Conservation (phyloP, 2,113 vertebrate species). For the Coracopsis vasa region DNA sequence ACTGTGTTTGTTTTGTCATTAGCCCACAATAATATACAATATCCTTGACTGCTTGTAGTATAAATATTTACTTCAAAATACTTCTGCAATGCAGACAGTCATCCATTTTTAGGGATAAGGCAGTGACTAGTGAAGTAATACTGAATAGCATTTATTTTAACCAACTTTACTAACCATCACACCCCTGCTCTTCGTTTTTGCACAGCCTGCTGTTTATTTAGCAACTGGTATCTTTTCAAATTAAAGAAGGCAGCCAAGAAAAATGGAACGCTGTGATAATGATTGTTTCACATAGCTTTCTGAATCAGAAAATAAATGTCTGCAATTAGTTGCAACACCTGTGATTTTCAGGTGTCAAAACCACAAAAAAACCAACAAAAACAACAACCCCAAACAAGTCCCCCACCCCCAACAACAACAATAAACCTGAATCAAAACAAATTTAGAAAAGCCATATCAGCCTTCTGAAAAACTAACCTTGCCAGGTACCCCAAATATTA, state of each 20-base stretch:
- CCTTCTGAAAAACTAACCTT: background rate
- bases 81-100: background rate
- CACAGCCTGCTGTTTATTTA: background rate
- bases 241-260: background rate
- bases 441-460: background rate
- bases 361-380: accelerated
- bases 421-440: background rate
- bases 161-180: background rate
- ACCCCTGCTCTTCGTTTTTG: background rate
- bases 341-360: background rate
- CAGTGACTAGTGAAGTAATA: background rate
- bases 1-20: background rate
- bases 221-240: background rate
- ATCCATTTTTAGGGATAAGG: background rate
- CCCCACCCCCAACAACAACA: background rate
- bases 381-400: background rate
- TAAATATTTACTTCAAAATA: constrained; percentile 20
- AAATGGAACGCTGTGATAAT: background rate
- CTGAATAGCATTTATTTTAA: background rate
- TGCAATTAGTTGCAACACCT: background rate
- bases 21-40: background rate
- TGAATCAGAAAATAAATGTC: background rate
- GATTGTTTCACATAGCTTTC: background rate
- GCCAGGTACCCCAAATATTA: background rate
- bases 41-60: background rate